These are phyloP conservation scores for Teleogryllus oceanicus DNA, from an alignment of 2,888 invertebrate species.

Conservation along the genomic window DNA sequence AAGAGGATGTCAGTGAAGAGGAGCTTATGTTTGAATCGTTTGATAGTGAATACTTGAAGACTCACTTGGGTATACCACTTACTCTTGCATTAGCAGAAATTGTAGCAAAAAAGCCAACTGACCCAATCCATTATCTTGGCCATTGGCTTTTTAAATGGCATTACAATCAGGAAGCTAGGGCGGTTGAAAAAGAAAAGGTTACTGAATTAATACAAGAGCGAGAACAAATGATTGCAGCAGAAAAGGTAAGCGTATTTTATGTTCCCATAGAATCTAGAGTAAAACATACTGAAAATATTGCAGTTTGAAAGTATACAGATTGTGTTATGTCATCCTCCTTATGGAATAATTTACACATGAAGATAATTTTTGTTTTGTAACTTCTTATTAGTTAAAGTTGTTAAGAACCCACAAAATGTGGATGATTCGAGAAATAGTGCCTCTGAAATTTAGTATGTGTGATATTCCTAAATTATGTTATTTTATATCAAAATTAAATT, in stretches of 20 bases:
- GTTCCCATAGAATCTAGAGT: background rate
- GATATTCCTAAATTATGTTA: no score
- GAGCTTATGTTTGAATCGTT: background rate
- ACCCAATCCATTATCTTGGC: conserved; percentile 52
- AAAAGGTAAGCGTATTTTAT: conserved; percentile 41
- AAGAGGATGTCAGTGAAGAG: background rate
- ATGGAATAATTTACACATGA: no score
- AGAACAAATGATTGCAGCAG: conserved; percentile 43
- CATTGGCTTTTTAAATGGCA: conserved; percentile 53
- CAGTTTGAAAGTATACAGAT: background rate
- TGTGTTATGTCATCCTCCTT: no score
- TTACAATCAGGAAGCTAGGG: conserved; percentile 48
- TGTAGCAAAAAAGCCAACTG: conserved; percentile 48
- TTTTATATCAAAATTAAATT: no score
- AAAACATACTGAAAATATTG: background rate
- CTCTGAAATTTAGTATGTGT: no score
- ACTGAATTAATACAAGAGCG: conserved; percentile 45
- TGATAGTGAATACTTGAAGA: conserved; percentile 34
- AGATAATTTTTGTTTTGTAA: no score
- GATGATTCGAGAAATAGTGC: no score
- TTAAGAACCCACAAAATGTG: no score
- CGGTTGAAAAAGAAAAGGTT: conserved; percentile 43
- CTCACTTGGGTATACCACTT: conserved; percentile 42
- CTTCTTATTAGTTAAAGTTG: no score
- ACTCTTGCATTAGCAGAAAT: conserved; percentile 50